phyloP scores from a whole-genome alignment of 2,113 vertebrate species.

The Podiceps cristatus region DNA sequence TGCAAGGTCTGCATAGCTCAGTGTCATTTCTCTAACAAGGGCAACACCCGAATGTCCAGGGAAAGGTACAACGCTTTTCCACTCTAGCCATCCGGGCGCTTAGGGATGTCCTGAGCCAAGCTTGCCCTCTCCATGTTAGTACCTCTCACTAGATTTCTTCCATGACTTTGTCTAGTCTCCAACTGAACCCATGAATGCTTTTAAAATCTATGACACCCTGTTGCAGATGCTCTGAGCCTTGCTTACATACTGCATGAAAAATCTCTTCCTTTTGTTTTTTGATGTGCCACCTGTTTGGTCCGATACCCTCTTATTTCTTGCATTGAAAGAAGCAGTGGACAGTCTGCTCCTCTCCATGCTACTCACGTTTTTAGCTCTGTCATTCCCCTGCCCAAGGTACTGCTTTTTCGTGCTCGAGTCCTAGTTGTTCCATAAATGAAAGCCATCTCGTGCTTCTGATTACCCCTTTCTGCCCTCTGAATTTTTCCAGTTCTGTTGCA shows the following conservation, averaged over 20 bases:
- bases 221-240: neutral
- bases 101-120: neutral
- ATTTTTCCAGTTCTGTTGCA: neutral
- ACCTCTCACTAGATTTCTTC: neutral
- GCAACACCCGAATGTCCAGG: neutral
- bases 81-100: neutral
- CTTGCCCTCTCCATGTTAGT: neutral
- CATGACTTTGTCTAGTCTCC: neutral
- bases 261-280: neutral
- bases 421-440: neutral
- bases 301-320: neutral
- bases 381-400: neutral
- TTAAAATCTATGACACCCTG: neutral
- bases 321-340: neutral
- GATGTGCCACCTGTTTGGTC: neutral
- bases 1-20: neutral
- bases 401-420: neutral
- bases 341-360: neutral
- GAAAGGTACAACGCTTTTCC: neutral
- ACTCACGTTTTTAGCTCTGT: neutral
- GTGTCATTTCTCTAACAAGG: neutral
- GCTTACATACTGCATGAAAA: neutral
- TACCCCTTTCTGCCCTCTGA: neutral
- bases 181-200: fast-evolving
- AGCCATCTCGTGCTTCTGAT: neutral